Evolutionary conservation across 2,113 vertebrate genomes (phyloP).

Genomic region (Seriola quinqueradiata): DNA sequence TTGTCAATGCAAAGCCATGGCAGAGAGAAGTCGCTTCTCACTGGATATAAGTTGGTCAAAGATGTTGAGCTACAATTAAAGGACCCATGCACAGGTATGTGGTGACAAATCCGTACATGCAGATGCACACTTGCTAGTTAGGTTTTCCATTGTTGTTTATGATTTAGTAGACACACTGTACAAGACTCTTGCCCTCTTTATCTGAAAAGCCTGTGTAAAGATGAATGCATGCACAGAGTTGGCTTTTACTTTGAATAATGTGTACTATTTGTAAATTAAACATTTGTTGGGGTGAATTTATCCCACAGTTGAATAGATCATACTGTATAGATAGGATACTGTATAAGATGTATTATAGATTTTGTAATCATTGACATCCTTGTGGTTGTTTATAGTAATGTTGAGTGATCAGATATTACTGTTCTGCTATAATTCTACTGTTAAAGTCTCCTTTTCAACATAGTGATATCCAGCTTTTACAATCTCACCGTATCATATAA

Average conservation of each 20-base stretch:
- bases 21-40: slow-evolving; percentile 19
- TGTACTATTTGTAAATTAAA: slow-evolving; percentile 64
- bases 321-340: slow-evolving; percentile 48
- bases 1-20: slow-evolving; percentile 6
- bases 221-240: slow-evolving; percentile 44
- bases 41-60: slow-evolving; percentile 16
- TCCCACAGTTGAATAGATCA: slow-evolving; percentile 21
- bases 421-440: slow-evolving; percentile 50
- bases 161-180: slow-evolving; percentile 13
- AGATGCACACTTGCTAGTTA: slow-evolving; percentile 18
- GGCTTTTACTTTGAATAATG: slow-evolving; percentile 43
- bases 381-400: slow-evolving; percentile 68
- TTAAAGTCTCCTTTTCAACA: slow-evolving; percentile 42
- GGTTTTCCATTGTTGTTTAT: slow-evolving; percentile 43
- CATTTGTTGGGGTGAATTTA: slow-evolving; percentile 33
- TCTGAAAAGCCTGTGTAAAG: slow-evolving; percentile 28
- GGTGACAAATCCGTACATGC: slow-evolving; percentile 33
- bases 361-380: slow-evolving; percentile 65
- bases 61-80: slow-evolving; percentile 26
- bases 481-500: slow-evolving; percentile 1
- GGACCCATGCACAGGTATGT: slow-evolving; percentile 40
- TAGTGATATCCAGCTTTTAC: slow-evolving; percentile 25
- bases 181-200: slow-evolving; percentile 8
- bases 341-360: slow-evolving; percentile 69
- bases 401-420: slow-evolving; percentile 57